These are phyloP conservation scores for Littorina saxatilis DNA, from an alignment of 1,140 invertebrate genomes.

Conservation along the genomic window DNA sequence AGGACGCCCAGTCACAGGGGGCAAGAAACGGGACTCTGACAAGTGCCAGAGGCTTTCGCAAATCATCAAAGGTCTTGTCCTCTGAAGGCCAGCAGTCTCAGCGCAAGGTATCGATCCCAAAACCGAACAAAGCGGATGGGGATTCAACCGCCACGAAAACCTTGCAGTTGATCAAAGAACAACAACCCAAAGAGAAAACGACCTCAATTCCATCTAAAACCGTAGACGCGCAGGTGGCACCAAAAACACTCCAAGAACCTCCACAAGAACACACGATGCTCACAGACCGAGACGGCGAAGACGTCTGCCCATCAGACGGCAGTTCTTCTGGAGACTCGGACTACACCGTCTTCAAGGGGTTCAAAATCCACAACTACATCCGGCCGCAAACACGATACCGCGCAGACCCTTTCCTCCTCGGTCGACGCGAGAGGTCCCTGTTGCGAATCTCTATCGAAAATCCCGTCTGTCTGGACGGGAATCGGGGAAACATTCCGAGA, in stretches of 20 bases:
- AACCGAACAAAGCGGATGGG: too few species aligned
- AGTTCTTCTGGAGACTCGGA: neutral
- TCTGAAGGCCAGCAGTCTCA: too few species aligned
- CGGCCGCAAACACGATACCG: conserved; percentile 21
- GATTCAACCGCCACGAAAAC: too few species aligned
- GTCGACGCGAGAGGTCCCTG: conserved; percentile 8
- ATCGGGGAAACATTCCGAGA: neutral
- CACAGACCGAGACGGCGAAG: neutral
- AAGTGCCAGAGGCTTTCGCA: too few species aligned
- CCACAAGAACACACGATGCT: neutral
- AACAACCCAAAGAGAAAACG: too few species aligned
- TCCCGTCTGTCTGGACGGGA: conserved; percentile 5
- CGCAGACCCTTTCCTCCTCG: conserved; percentile 10
- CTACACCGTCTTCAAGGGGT: conserved; percentile 19
- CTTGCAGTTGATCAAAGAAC: too few species aligned
- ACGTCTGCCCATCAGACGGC: neutral
- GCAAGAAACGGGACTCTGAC: too few species aligned
- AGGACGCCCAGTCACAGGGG: too few species aligned
- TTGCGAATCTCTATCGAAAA: conserved; percentile 16
- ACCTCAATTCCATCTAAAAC: too few species aligned
- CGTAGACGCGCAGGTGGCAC: too few species aligned
- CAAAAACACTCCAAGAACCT: neutral
- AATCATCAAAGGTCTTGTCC: too few species aligned
- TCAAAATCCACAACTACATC: conserved; percentile 26
- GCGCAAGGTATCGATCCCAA: too few species aligned